Base-by-base conservation (phyloP, 2,797 vertebrate genomes). In the Acridotheres tristis region DNA sequence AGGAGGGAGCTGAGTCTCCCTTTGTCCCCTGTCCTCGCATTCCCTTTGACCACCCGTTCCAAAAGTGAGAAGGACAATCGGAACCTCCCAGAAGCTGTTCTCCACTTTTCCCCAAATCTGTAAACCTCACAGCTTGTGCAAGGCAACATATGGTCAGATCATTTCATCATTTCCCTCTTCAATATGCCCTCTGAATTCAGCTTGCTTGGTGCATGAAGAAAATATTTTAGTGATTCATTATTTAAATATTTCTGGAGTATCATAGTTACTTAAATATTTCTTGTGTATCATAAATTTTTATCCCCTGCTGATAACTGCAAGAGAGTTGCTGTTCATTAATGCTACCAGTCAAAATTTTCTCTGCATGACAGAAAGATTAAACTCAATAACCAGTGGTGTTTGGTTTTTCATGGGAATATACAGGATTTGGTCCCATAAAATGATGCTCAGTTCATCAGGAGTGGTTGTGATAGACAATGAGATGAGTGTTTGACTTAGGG, bases 211-310 rank as follows among this genome's bases (percentile, higher is more conserved):
- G 92, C 47, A 89, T 50, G 17, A 77, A 69, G 47, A 80, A 96
- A 91, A 59, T 85, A 91, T 90, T 93, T 84, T 58, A 85, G 62
- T 91, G 57, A 85, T 84, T 91, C n/a, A 29, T 81, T 82, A 65
- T 82, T 91, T 90, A 32, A 94, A 61, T 84, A 68, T 69, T 80
- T 74, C 43, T 79, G n/a, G 27, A 67, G 5, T 90, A 61, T 71
- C 40, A 4, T 30, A 25, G 7, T 16, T 57, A 50, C 59, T 86
- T 91, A 36, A 94, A 84, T 78, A 74, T 62, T 77, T 76, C 27
- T 69, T 58, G 25, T 20, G 5, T 85, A 32, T 66, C 54, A 3
- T 17, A 18, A 3, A 85, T 75, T 94, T 79, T 54, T 57, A 67
- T 45, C 15, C 53, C 22, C 20, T 82, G 61, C 38, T 81, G 53